These are phyloP conservation scores for Proctacanthus coquilletti DNA, from an alignment of 1,140 invertebrate species.

Conservation along the genomic window DNA sequence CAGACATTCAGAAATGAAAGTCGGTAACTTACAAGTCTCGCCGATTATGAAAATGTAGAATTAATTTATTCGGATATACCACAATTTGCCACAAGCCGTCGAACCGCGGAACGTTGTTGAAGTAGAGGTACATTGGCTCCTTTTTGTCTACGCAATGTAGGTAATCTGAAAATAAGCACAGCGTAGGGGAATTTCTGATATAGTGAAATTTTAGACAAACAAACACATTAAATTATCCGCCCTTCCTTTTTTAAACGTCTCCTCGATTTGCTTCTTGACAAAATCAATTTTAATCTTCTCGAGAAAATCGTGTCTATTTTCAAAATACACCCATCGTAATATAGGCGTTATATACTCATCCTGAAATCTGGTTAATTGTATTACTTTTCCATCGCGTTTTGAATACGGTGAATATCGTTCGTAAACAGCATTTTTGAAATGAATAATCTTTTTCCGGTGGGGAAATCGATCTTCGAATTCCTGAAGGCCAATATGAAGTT, in stretches of 20 bases:
- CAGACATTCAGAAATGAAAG: not conserved
- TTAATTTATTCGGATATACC: constrained; percentile 39
- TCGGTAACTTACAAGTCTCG: not conserved
- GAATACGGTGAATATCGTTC: constrained; percentile 65
- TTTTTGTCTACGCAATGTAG: too few species aligned
- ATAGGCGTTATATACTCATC: constrained; percentile 46
- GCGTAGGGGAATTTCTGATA: too few species aligned
- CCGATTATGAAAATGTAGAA: constrained; percentile 41
- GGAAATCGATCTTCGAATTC: constrained; percentile 63
- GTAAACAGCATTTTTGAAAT: constrained; percentile 58
- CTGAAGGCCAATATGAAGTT: constrained; percentile 46
- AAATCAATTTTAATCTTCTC: constrained; percentile 41
- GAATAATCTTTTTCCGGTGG: constrained; percentile 47
- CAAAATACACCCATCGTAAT: constrained; percentile 48
- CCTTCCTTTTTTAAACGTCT: constrained; percentile 52
- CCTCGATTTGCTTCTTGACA: constrained; percentile 36
- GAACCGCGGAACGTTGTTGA: constrained; percentile 46
- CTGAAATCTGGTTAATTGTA: constrained; percentile 48
- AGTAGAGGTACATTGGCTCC: constrained; percentile 38
- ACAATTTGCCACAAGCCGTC: constrained; percentile 49
- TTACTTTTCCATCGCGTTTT: constrained; percentile 45
- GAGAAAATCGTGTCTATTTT: constrained; percentile 52
- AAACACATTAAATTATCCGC: constrained; percentile 50
- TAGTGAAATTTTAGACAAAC: too few species aligned
- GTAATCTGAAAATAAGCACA: too few species aligned